phyloP scores from a whole-genome alignment of 2,888 invertebrate species.

The Rotaria socialis region DNA sequence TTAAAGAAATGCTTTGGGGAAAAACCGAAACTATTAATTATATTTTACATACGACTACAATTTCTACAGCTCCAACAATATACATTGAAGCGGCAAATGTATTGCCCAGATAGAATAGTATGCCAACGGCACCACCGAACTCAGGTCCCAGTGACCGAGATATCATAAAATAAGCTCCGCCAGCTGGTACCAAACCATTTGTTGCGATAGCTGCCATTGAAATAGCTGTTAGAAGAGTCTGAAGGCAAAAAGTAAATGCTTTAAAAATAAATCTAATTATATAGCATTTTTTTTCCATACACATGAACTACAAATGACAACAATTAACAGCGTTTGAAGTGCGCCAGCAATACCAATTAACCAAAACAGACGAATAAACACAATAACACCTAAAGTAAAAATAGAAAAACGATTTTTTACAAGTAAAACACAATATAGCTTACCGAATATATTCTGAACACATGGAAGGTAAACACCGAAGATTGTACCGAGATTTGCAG shows the following conservation, averaged over 20 bases:
- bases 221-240: constrained; percentile 67
- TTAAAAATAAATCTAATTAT: background rate
- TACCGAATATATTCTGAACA: constrained; percentile 90
- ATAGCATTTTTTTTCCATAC: background rate
- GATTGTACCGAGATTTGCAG: constrained; percentile 88
- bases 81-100: constrained; percentile 98
- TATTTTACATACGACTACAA: constrained; percentile 65
- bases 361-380: constrained; percentile 98
- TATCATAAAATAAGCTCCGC: constrained; percentile 99
- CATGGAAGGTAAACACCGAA: constrained; percentile 96
- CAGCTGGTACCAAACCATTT: constrained; percentile 90
- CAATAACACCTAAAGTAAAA: constrained; percentile 75
- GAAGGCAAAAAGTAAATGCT: background rate
- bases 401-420: background rate
- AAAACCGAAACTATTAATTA: background rate
- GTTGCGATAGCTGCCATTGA: constrained; percentile 99
- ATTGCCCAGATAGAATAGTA: constrained; percentile 96
- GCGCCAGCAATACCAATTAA: constrained; percentile 96
- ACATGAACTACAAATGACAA: constrained; percentile 61
- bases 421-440: background rate
- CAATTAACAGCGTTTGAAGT: constrained; percentile 65
- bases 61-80: constrained; percentile 95
- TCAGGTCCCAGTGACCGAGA: constrained; percentile 85
- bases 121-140: constrained; percentile 97
- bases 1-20: background rate